Evolutionary conservation across 2,797 vertebrate genomes (phyloP), one percentile per base, ranked within the genome.

Genomic region (Megaceryle alcyon): DNA sequence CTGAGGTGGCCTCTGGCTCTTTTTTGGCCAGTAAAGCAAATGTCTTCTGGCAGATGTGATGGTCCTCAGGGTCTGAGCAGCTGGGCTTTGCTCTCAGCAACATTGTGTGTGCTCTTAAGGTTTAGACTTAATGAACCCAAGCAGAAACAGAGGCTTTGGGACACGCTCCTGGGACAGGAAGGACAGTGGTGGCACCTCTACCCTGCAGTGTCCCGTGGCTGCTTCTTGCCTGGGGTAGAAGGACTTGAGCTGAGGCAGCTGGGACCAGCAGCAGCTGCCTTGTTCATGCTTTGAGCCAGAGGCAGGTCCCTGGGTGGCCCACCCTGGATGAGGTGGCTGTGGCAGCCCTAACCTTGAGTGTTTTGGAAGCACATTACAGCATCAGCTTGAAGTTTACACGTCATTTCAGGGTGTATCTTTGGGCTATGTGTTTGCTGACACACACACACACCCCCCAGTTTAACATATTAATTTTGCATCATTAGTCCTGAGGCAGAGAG

Each of bases 261-360:
- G 63, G 49, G n/a, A 48, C 49, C 48, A 77, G 72, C 60, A 54
- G 37, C 75, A 68, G 77, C 63, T 82, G 60, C 56, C 0, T 1
- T 35, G 49, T 43, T 57, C 0, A 1, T 54, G 33, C 48, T 56
- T 3, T 3, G 43, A 63, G 71, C 37, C 3, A 6, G 41, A 46
- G 21, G 18, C 33, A 44, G 61, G 44, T 49, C 23, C 25, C 61
- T 25, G 41, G 28, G 15, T 35, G 35, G 35, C 35, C 35, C 35
- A 35, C 35, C 35, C 7, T 35, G 35, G 35, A 35, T 35, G 26
- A 35, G 26, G 43, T 0, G 8, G 43, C 48, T 26, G 39, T 31
- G 56, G 41, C 46, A 68, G 23, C 29, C 20, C 39, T n/a, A 41
- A 5, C 7, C 3, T 1, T 43, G 31, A 10, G 26, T 0, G 0